These are phyloP conservation scores for Dyspetes luteomarginatus DNA, from an alignment of 2,888 invertebrate species.

Conservation along the genomic window DNA sequence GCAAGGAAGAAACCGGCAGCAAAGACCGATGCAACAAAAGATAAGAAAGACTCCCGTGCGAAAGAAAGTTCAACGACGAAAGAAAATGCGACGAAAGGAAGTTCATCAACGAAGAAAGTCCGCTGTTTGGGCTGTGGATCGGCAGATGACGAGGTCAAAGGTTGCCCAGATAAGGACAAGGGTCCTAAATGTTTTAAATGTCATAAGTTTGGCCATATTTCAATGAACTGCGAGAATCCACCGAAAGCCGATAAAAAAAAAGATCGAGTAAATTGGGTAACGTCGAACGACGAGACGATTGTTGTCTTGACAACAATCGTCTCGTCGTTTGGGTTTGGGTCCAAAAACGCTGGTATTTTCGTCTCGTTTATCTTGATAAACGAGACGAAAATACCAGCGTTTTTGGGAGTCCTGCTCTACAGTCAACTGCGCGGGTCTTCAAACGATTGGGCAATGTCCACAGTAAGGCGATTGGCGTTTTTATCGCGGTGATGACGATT, in stretches of 20 bases:
- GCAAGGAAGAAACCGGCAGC: neutral
- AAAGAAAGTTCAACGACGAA: neutral
- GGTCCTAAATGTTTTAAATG: slow-evolving; percentile 49
- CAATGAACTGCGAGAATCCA: slow-evolving; percentile 27
- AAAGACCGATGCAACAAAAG: neutral
- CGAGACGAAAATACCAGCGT: too few species aligned
- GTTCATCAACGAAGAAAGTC: neutral
- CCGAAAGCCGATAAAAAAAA: slow-evolving; percentile 15
- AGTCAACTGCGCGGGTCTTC: neutral
- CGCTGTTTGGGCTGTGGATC: slow-evolving; percentile 38
- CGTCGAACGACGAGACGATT: neutral
- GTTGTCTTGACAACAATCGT: slow-evolving; percentile 1
- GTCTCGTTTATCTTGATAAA: too few species aligned
- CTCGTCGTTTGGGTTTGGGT: too few species aligned
- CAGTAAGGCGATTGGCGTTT: slow-evolving; percentile 39
- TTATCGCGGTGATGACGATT: slow-evolving; percentile 9
- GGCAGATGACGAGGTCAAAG: slow-evolving; percentile 14
- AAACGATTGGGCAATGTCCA: slow-evolving; percentile 46
- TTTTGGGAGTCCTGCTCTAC: slow-evolving; percentile 42
- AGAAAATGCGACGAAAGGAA: too few species aligned
- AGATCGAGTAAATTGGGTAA: slow-evolving; percentile 1
- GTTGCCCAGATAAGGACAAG: slow-evolving; percentile 35
- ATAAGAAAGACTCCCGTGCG: neutral
- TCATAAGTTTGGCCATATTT: slow-evolving; percentile 47
- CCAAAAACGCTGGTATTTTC: too few species aligned